A percentile compares a stretch with the other conserved stretches of the same genome.
phyloP scores from a whole-genome alignment of 2,797 vertebrate genomes.

The Erethizon dorsatum region DNA sequence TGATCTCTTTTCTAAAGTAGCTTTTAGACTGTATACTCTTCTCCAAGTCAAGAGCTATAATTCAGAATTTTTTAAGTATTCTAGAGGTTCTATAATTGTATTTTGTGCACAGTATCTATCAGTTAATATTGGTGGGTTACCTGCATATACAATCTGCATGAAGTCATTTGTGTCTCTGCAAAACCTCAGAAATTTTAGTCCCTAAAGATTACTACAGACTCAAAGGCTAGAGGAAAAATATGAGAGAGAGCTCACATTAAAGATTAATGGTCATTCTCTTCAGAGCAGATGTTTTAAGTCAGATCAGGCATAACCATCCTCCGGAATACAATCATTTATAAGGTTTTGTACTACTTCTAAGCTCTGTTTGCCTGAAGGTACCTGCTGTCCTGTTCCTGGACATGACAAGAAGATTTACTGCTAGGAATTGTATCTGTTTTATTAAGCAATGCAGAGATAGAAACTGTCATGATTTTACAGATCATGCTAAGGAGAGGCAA shows the following conservation, averaged over 20 bases:
- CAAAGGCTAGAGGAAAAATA: conserved; percentile 23
- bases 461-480: background rate
- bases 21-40: background rate
- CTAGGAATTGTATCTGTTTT: conserved; percentile 25
- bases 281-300: conserved; percentile 31
- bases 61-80: conserved; percentile 27
- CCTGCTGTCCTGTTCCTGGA: conserved; percentile 4
- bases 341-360: background rate
- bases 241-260: background rate
- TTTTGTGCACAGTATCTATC: background rate
- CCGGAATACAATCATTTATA: background rate
- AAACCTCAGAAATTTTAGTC: conserved; percentile 42
- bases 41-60: conserved; percentile 24
- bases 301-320: background rate
- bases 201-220: background rate
- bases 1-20: background rate
- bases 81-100: conserved; percentile 5
- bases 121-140: background rate
- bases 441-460: background rate
- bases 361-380: background rate
- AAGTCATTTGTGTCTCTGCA: conserved; percentile 43
- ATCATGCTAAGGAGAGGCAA: background rate
- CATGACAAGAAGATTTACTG: conserved; percentile 31
- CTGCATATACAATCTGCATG: background rate
- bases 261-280: conserved; percentile 45